Evolutionary conservation across 1,140 invertebrate genomes (phyloP).

Genomic region (Zaprionus gabonicus): DNA sequence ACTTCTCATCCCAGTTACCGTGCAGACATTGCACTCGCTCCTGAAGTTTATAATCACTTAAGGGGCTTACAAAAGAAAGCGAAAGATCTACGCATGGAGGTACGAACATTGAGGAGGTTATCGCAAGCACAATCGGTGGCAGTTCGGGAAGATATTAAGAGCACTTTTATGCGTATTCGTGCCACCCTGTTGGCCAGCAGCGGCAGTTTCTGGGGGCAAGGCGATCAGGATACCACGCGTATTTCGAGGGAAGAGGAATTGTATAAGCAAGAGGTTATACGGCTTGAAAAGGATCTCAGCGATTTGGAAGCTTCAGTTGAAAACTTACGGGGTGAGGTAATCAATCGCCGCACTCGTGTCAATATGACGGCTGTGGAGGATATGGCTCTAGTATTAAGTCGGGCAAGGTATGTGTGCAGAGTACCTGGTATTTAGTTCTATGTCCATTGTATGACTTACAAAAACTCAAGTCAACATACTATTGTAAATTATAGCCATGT

Average conservation of each 20-base stretch:
- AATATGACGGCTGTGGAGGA: slow-evolving; percentile 98
- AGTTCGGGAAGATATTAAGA: slow-evolving; percentile 95
- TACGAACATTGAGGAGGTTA: slow-evolving; percentile 92
- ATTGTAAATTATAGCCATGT: neutral
- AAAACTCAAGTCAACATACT: neutral
- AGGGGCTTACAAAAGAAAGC: slow-evolving; percentile 94
- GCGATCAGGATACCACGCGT: slow-evolving; percentile 85
- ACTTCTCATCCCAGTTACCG: slow-evolving; percentile 85
- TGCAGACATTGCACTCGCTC: slow-evolving; percentile 88
- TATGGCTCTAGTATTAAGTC: slow-evolving; percentile 96
- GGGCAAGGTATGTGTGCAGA: slow-evolving; percentile 87
- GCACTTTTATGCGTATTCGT: slow-evolving; percentile 94
- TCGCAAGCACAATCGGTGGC: slow-evolving; percentile 96
- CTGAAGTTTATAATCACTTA: slow-evolving; percentile 94
- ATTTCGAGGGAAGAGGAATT: slow-evolving; percentile 92
- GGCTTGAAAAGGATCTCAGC: slow-evolving; percentile 95
- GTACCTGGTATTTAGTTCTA: neutral
- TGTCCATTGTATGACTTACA: neutral
- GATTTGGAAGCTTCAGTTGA: slow-evolving; percentile 97
- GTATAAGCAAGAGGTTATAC: slow-evolving; percentile 95
- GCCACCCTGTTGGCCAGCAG: slow-evolving; percentile 88
- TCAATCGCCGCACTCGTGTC: slow-evolving; percentile 96
- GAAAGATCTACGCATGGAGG: slow-evolving; percentile 94
- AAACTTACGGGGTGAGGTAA: slow-evolving; percentile 96
- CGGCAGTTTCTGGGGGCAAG: slow-evolving; percentile 86